phyloP scores from a whole-genome alignment of 1,140 invertebrate species.

The Drosophila tani region DNA sequence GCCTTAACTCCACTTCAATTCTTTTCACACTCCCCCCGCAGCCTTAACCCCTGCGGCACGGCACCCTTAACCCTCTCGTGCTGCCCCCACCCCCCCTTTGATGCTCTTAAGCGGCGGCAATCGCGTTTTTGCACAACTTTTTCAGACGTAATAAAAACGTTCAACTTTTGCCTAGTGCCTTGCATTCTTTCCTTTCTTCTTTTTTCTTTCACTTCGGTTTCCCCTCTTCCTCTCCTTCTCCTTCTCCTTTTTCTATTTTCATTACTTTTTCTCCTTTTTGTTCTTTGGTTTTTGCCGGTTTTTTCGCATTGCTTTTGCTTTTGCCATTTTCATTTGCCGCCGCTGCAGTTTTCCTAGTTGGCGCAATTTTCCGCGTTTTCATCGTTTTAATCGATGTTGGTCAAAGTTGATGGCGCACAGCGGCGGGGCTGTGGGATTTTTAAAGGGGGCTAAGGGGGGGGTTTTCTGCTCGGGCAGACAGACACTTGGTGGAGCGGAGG shows the following conservation, averaged over 20 bases:
- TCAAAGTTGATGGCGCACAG: constrained; percentile 64
- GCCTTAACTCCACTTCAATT: constrained; percentile 38
- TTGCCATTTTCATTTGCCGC: constrained; percentile 77
- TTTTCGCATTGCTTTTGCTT: constrained; percentile 36
- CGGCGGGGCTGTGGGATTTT: constrained; percentile 4
- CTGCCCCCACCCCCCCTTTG: constrained; percentile 13
- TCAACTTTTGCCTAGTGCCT: constrained; percentile 69
- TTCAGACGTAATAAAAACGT: constrained; percentile 79
- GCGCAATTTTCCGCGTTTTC: constrained; percentile 82
- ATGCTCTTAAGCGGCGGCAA: constrained; percentile 79
- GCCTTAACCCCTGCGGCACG: constrained; percentile 11
- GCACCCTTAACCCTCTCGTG: constrained; percentile 6
- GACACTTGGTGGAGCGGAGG: constrained; percentile 6
- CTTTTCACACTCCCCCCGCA: background rate
- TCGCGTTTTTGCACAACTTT: constrained; percentile 80
- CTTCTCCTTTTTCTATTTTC: constrained; percentile 18
- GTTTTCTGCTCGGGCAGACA: constrained; percentile 23
- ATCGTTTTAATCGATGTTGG: constrained; percentile 83
- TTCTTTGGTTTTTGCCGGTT: constrained; percentile 24
- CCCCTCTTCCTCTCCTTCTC: constrained; percentile 1
- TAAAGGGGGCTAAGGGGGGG: background rate
- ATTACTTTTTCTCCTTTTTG: constrained; percentile 27
- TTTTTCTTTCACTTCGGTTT: constrained; percentile 24
- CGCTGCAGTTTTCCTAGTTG: constrained; percentile 80
- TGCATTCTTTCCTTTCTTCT: constrained; percentile 26